These are phyloP conservation scores for Trematocara marginatum DNA, from an alignment of 2,113 vertebrate genomes.

Conservation along the genomic window DNA sequence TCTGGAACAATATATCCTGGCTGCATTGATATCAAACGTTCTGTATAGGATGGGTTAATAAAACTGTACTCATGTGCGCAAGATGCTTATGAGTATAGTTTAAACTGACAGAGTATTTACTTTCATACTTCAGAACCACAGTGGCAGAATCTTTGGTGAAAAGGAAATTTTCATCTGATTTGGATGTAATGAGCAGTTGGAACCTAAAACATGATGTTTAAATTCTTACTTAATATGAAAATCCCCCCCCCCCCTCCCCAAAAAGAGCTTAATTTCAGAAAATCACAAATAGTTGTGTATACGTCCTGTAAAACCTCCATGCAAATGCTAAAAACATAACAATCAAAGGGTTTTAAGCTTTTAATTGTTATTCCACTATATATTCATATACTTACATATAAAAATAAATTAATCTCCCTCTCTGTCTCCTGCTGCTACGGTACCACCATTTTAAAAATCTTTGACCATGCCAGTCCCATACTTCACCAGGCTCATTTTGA, in stretches of 20 bases:
- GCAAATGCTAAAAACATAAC: background rate
- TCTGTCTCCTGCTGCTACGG: background rate
- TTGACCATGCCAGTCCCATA: background rate
- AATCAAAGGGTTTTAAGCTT: background rate
- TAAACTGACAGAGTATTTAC: background rate
- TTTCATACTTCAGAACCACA: background rate
- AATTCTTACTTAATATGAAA: background rate
- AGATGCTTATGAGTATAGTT: background rate
- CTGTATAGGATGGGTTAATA: background rate
- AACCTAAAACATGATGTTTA: background rate
- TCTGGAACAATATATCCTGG: background rate
- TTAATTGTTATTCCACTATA: background rate
- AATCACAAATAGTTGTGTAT: background rate
- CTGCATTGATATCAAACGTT: background rate
- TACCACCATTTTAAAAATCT: background rate
- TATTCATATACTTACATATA: background rate
- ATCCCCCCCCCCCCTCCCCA: too few relatives aligned
- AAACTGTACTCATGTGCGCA: background rate
- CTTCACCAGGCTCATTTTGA: background rate
- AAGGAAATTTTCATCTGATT: background rate
- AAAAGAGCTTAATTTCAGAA: background rate
- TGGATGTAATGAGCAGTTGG: background rate
- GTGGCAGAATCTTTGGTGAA: background rate
- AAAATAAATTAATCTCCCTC: background rate
- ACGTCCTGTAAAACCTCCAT: background rate